Evolutionary conservation across 2,113 vertebrate genomes (phyloP), one percentile per base, ranked within the genome.

Genomic region (Tor tambroides): DNA sequence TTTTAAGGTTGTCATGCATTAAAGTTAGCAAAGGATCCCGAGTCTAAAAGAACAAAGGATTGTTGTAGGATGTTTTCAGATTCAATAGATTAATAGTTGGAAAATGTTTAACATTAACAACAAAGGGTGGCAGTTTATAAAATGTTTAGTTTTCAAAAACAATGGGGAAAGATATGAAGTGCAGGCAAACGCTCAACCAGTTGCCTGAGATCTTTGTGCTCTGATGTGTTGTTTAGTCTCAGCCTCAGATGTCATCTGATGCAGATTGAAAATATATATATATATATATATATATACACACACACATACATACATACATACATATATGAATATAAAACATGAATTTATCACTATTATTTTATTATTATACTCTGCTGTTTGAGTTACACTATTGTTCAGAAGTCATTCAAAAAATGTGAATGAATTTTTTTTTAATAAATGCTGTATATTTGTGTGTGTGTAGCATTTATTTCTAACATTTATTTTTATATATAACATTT

Each of bases 1-100:
- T 87, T 87, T 87, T 7, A 30, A 43, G 54, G 56, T 32, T 87
- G 71, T 84, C n/a, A 11, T 12, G 28, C 14, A 11, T 38, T 46
- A 28, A 21, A 81, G 17, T 32, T 17, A 51, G 7, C 23, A 17
- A 17, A 83, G 19, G 10, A 71, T 28, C n/a, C 14, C 5, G 6
- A 17, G 14, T 41, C 15, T n/a, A 9, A 12, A 9, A 46, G 23
- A 74, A 54, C 15, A 6, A 35, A 76, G 28, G 76, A 32, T 21
- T 51, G 5, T 21, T 80, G 32, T 35, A 2, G 35, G 11, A n/a
- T 23, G 38, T 63, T 82, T 67, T 43, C 11, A 5, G 30, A 86
- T 35, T 23, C 23, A 5, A 19, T n/a, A 43, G 38, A 74, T 61
- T n/a, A 61, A 71, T 80, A 21, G 32, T 19, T 74, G 23, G 21